A percentile compares a stretch with the other conserved stretches of the same genome.
These are phyloP conservation scores for Epirrita christyi DNA, from an alignment of 2,888 invertebrate genomes.

Conservation along the genomic window DNA sequence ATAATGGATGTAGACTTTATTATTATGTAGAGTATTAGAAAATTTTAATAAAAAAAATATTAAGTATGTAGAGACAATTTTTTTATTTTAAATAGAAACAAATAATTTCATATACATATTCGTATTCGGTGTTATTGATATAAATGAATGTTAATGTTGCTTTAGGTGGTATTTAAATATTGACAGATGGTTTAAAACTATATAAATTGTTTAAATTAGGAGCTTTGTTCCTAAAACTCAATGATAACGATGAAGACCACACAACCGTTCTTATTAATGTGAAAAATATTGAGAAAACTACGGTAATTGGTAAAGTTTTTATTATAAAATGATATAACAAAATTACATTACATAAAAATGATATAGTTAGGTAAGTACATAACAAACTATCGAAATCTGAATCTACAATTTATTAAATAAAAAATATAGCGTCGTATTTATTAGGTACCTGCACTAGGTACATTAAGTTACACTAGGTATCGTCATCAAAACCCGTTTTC, in stretches of 20 bases:
- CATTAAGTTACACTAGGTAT: not conserved
- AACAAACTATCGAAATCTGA: too few species aligned
- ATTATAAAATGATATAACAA: too few species aligned
- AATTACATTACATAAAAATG: too few species aligned
- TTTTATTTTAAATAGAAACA: conserved; percentile 25
- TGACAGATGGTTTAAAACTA: too few species aligned
- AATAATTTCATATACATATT: conserved; percentile 27
- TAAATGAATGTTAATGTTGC: conserved; percentile 26
- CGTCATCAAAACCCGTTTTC: conserved; percentile 8
- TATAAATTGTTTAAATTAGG: not conserved
- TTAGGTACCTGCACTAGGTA: too few species aligned
- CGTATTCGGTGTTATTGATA: conserved; percentile 25
- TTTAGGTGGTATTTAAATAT: conserved; percentile 15
- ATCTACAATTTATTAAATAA: too few species aligned
- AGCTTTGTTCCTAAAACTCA: not conserved
- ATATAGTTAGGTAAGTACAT: too few species aligned
- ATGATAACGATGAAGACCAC: not conserved
- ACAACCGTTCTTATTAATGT: not conserved
- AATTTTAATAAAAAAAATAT: conserved; percentile 21
- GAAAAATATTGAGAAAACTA: not conserved
- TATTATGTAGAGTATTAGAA: conserved; percentile 32
- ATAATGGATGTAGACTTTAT: conserved; percentile 15
- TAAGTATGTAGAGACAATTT: conserved; percentile 24
- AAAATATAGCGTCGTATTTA: too few species aligned
- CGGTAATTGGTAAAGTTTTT: too few species aligned